Percentiles rank a stretch among this genome's conserved stretches.
phyloP scores from a whole-genome alignment of 2,888 invertebrate species.

The Xanthostigma xanthostigma region DNA sequence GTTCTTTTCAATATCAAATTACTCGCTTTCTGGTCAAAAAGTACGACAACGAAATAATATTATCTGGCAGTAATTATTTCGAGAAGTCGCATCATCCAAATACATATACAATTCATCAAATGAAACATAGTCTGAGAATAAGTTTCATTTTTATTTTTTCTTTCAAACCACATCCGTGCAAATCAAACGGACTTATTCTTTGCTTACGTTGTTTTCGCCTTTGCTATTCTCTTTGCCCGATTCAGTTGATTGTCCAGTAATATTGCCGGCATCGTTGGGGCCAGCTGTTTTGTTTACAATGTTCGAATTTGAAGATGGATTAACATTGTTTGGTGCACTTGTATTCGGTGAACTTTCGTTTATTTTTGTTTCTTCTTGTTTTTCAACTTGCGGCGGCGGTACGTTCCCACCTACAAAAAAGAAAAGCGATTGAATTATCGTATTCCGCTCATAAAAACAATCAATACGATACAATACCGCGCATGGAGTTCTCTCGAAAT shows the following conservation, averaged over 20 bases:
- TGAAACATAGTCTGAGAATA: too few relatives aligned
- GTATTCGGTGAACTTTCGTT: conserved; percentile 17
- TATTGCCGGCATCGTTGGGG: conserved; percentile 11
- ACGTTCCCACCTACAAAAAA: conserved; percentile 18
- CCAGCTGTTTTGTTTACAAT: conserved; percentile 15
- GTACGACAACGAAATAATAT: too few relatives aligned
- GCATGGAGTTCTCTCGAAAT: not conserved
- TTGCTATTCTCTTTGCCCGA: not conserved
- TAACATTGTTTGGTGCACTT: not conserved
- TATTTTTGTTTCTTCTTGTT: conserved; percentile 25
- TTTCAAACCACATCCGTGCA: not conserved
- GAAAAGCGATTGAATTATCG: not conserved
- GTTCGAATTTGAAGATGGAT: conserved; percentile 11
- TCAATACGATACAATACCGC: too few relatives aligned
- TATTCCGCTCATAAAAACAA: too few relatives aligned
- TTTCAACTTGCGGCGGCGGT: conserved; percentile 22
- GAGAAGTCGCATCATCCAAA: too few relatives aligned
- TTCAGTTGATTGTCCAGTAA: not conserved
- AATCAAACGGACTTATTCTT: not conserved
- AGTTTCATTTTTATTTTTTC: too few relatives aligned
- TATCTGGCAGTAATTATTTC: too few relatives aligned
- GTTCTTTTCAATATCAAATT: too few relatives aligned
- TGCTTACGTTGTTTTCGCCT: not conserved
- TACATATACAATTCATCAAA: too few relatives aligned
- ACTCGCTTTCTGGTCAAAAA: too few relatives aligned